These are phyloP conservation scores for Drosophila niveifrons DNA, from an alignment of 2,888 invertebrate species.

Conservation along the genomic window DNA sequence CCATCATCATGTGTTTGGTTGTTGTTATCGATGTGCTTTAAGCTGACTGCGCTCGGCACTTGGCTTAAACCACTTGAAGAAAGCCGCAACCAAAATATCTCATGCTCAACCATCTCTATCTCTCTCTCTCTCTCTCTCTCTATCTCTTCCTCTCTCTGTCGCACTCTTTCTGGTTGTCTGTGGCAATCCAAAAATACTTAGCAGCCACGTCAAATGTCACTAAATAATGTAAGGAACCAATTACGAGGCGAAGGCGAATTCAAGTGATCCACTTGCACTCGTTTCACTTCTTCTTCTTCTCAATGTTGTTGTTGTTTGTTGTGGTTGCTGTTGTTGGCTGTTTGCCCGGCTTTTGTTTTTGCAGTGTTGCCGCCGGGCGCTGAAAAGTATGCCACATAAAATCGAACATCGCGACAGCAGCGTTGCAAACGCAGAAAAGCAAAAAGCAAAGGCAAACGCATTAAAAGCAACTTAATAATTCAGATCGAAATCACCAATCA, in stretches of 20 bases:
- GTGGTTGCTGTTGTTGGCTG: constrained; percentile 20
- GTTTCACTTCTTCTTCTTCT: constrained; percentile 3
- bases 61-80: constrained; percentile 21
- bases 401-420: constrained; percentile 33
- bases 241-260: constrained; percentile 44
- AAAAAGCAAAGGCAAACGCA: constrained; percentile 71
- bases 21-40: not conserved
- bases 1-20: not conserved
- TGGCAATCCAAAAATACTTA: constrained; percentile 61
- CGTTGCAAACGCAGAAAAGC: not conserved
- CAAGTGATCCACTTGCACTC: constrained; percentile 61
- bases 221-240: constrained; percentile 59
- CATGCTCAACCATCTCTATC: not conserved
- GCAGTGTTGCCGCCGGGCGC: constrained; percentile 33
- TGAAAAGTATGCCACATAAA: constrained; percentile 66
- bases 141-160: not conserved
- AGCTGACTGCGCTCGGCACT: constrained; percentile 19
- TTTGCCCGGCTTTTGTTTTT: constrained; percentile 48
- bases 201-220: constrained; percentile 60
- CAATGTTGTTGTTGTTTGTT: constrained; percentile 6
- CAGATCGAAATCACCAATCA: constrained; percentile 80
- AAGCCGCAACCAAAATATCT: constrained; percentile 5
- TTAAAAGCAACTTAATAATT: constrained; percentile 79
- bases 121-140: not conserved
- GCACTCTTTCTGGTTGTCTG: not conserved